Conservation (phyloP, 1,140 invertebrate genomes). For the Drosophila arawakana region DNA sequence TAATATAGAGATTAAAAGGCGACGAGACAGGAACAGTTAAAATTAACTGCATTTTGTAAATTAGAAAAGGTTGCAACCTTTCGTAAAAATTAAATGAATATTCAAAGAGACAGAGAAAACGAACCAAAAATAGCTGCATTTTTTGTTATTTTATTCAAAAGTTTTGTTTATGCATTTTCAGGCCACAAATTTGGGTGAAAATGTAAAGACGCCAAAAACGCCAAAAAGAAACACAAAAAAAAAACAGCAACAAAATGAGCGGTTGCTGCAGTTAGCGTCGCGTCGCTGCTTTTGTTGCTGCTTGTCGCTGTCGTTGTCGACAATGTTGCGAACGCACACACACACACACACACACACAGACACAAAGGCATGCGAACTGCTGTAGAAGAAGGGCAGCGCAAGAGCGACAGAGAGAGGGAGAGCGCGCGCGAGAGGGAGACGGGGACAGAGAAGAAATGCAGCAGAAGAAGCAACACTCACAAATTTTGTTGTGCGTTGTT, state of each 20-base stretch:
- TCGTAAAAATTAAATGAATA: no score
- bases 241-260: slow-evolving; percentile 18
- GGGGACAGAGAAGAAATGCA: neutral
- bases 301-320: slow-evolving; percentile 30
- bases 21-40: no score
- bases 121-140: slow-evolving; percentile 23
- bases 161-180: slow-evolving; percentile 15
- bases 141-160: neutral
- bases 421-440: neutral
- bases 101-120: neutral
- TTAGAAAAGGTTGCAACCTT: no score
- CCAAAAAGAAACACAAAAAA: slow-evolving; percentile 18
- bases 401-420: neutral
- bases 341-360: slow-evolving; percentile 7
- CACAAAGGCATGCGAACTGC: neutral
- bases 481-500: slow-evolving; percentile 43
- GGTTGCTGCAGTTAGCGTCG: slow-evolving; percentile 8
- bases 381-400: neutral
- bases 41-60: no score
- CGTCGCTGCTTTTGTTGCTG: slow-evolving; percentile 17
- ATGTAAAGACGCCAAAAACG: slow-evolving; percentile 24
- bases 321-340: slow-evolving; percentile 24
- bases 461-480: neutral
- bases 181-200: slow-evolving; percentile 18
- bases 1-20: no score